Evolutionary conservation across 2,113 vertebrate species (phyloP), one percentile per base, ranked within the genome.

Genomic region (Phalacrocorax carbo): DNA sequence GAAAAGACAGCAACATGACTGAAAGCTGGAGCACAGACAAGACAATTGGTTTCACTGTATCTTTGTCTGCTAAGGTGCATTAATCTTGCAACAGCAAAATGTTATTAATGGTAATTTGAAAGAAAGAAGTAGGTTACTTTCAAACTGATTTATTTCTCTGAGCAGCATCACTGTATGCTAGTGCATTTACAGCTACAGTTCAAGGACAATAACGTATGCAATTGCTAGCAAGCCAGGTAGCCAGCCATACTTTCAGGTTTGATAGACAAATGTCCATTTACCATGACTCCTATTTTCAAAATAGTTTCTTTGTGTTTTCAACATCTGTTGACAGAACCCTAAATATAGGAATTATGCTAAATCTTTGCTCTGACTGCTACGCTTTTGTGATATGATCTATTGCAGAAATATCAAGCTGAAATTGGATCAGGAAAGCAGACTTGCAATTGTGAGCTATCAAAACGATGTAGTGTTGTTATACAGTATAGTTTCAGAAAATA

Each of bases 391-490:
- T 93, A 96, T 94, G 92, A 96, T 97, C 89, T 96, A 89, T 90
- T 95, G 93, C 89, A 92, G 93, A 94, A 97, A 90, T 97, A 96
- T 85, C 89, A 84, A 84, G 64, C 64, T 96, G 96, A 97, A 97
- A 97, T 97, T 97, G 93, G 94, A 97, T 96, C 94, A 97, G 94
- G 92, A 97, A 96, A 95, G 83, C 71, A 96, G 89, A 92, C 62
- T 96, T 97, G 90, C 95, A 97, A 93, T 97, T 96, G 95, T 93
- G 95, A 96, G 91, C 94, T 95, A 97, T 97, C 94, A 97, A 94
- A 96, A 90, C 65, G 32, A 86, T 94, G 82, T 95, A 95, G 91
- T 94, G 94, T 96, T 97, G 94, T 95, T 97, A 96, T 66, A 96
- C 82, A 94, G 81, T 91, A 91, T 86, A 96, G 94, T 97, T 96